Percentiles rank a stretch among this genome's conserved stretches.
Conservation (phyloP, 2,113 vertebrate genomes). For the Muntiacus muntjak region DNA sequence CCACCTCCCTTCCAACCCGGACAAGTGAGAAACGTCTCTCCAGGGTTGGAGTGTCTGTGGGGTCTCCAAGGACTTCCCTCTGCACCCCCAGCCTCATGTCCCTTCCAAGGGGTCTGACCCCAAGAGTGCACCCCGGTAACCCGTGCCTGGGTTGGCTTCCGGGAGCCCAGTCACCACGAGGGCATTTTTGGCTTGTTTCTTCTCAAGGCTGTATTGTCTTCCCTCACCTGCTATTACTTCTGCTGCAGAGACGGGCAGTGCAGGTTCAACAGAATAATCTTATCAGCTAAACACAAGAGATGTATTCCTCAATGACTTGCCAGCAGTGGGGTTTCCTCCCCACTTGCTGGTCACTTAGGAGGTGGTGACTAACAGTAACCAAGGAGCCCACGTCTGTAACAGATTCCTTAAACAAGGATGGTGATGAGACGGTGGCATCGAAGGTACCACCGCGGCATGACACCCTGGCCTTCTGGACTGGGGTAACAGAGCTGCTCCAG, state of each 20-base stretch:
- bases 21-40: rapidly evolving
- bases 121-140: rapidly evolving
- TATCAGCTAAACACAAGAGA: neutral
- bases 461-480: neutral
- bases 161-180: neutral
- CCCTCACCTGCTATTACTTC: neutral
- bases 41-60: neutral
- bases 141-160: neutral
- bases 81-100: rapidly evolving
- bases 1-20: neutral
- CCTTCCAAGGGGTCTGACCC: neutral
- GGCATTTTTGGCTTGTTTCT: neutral
- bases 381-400: neutral
- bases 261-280: neutral
- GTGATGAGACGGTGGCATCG: rapidly evolving
- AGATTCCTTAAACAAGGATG: neutral
- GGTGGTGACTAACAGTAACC: rapidly evolving
- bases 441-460: rapidly evolving
- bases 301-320: rapidly evolving
- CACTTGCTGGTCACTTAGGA: neutral
- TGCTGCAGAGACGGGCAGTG: too few species aligned
- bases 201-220: neutral
- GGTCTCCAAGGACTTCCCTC: neutral
- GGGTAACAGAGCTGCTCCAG: neutral
- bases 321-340: neutral